Conservation (phyloP, 2,797 vertebrate species). For the Pseudochirops corinnae region DNA sequence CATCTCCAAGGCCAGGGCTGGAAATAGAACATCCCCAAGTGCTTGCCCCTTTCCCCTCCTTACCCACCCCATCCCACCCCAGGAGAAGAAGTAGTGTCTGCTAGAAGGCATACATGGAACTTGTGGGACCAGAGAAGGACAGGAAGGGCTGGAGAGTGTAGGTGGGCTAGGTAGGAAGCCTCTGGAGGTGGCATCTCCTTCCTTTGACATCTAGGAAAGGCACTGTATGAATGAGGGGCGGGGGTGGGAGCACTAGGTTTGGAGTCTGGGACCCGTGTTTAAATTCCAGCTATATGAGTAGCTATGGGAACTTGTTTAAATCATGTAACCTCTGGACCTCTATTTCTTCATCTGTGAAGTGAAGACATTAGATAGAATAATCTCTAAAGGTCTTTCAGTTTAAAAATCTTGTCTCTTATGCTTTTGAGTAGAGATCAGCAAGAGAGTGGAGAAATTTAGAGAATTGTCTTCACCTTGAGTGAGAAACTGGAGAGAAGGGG, state of each 20-base stretch:
- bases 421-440: neutral
- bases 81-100: neutral
- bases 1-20: neutral
- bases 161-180: neutral
- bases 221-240: neutral
- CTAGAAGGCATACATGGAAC: neutral
- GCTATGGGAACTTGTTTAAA: neutral
- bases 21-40: neutral
- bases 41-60: neutral
- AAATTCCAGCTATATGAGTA: neutral
- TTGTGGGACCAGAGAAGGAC: neutral
- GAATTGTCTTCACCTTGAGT: neutral
- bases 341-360: neutral
- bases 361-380: neutral
- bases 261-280: neutral
- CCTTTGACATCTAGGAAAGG: neutral
- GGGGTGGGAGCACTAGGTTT: neutral
- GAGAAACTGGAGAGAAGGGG: neutral
- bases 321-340: neutral
- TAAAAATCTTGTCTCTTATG: neutral
- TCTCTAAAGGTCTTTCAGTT: neutral
- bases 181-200: neutral
- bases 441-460: neutral
- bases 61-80: neutral
- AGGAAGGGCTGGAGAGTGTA: neutral